phyloP scores from a whole-genome alignment of 1,140 invertebrate species.

The Trypoxylus dichotomus region DNA sequence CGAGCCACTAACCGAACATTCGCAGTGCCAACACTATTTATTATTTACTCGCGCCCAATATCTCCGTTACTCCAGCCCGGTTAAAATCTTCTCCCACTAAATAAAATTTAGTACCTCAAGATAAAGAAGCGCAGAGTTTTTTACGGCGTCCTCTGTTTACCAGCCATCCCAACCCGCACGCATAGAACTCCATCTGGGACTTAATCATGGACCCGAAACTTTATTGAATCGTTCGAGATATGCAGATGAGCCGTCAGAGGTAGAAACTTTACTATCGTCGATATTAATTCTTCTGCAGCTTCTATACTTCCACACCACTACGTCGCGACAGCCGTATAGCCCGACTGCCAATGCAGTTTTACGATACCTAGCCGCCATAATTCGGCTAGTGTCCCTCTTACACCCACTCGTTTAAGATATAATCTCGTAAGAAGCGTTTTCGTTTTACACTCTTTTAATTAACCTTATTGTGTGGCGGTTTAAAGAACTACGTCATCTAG shows the following conservation, averaged over 20 bases:
- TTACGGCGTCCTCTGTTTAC: no score
- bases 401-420: background rate
- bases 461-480: no score
- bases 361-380: background rate
- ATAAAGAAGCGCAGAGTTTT: no score
- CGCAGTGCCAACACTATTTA: no score
- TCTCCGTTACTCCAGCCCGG: no score
- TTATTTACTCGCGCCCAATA: no score
- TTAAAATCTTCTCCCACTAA: no score
- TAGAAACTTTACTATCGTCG: background rate
- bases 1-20: no score
- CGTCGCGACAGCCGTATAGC: background rate
- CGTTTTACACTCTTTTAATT: no score
- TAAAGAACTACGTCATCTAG: no score
- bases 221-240: conserved; percentile 3
- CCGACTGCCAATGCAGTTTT: background rate
- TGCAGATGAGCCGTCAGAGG: conserved; percentile 1
- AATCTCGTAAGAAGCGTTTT: no score
- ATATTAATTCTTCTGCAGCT: background rate
- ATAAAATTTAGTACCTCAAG: no score
- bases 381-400: background rate
- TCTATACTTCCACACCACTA: background rate
- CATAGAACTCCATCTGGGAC: background rate
- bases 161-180: background rate
- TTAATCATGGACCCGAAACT: background rate